Evolutionary conservation across 2,113 vertebrate species (phyloP), one percentile per base, ranked within the genome.

Genomic region (Pavo muticus): DNA sequence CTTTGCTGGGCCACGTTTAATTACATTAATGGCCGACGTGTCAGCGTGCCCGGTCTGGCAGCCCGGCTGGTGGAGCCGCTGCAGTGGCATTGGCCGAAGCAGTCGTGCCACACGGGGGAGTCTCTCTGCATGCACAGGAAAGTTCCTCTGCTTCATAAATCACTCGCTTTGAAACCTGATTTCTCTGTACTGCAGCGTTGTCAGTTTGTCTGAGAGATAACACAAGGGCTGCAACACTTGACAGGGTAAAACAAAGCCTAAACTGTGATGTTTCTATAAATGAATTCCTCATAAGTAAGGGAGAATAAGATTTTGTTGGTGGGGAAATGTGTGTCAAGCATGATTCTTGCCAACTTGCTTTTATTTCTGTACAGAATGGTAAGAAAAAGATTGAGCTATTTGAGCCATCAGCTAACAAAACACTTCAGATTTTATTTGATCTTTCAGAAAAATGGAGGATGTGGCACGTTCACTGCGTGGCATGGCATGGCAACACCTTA

Each of bases 91-190:
- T 60, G 56, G 93, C 95, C 84, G 20, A 9, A 56, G 96, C 86
- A 37, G 23, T 75, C 20, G 25, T 40, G 82, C 98, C 98, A 97
- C 97, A 95, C 97, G 97, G 97, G 97, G 97, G 97, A 97, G 97
- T 96, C 56, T 75, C 97, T 95, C 92, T 60, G 97, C 96, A 87
- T 45, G 82, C 91, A 63, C 65, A 7, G 96, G 42, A 70, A 20
- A 75, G 56, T 40, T 82, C 63, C 14, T 94, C 72, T 35, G 13
- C 63, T 94, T 84, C 89, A 54, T 94, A 87, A 96, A 97, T 96
- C 93, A 84, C 84, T 91, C 27, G 45, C 77, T 90, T 32, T 79
- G 73, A 59, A 95, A 94, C 87, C 87, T 17, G 84, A 40, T 96
- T 95, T 91, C 90, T 91, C 74, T 54, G 61, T 68, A 64, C 52